These are phyloP conservation scores for Pocillopora verrucosa DNA, from an alignment of 64 coral and sea anemone species.

Conservation along the genomic window DNA sequence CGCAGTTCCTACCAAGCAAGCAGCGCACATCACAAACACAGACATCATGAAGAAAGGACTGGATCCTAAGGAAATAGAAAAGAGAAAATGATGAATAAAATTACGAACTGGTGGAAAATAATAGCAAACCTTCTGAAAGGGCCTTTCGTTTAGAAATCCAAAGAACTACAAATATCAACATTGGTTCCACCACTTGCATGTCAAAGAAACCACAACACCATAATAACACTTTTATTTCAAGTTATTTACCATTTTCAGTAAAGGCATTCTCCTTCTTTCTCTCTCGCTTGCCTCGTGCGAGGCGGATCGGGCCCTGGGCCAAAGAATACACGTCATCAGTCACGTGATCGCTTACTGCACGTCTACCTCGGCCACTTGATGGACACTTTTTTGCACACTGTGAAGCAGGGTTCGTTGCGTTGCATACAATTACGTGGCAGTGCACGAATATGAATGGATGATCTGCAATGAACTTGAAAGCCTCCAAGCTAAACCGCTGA, in stretches of 20 bases:
- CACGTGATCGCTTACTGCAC: slow-evolving; percentile 3
- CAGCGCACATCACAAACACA: background rate
- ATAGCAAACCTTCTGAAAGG: no score
- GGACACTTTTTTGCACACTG: slow-evolving; percentile 41
- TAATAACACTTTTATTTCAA: background rate
- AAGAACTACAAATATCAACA: no score
- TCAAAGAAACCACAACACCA: no score
- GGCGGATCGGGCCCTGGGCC: background rate
- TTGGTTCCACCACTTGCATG: no score
- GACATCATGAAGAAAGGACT: background rate
- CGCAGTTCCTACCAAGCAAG: background rate
- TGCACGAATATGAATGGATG: slow-evolving; percentile 49
- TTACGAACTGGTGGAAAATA: no score
- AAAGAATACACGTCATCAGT: slow-evolving; percentile 14
- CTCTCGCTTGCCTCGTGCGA: background rate
- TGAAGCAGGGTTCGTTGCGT: slow-evolving; percentile 20
- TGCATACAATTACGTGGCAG: slow-evolving; percentile 51
- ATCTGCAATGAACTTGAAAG: slow-evolving; percentile 58
- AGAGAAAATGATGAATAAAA: no score
- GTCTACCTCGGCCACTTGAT: slow-evolving; percentile 31
- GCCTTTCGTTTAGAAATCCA: no score
- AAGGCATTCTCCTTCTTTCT: background rate
- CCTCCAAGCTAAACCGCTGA: slow-evolving; percentile 52
- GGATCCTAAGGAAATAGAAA: background rate
- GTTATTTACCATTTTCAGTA: background rate